Conservation (phyloP, 2,113 vertebrate species). For the Marmota monax region DNA sequence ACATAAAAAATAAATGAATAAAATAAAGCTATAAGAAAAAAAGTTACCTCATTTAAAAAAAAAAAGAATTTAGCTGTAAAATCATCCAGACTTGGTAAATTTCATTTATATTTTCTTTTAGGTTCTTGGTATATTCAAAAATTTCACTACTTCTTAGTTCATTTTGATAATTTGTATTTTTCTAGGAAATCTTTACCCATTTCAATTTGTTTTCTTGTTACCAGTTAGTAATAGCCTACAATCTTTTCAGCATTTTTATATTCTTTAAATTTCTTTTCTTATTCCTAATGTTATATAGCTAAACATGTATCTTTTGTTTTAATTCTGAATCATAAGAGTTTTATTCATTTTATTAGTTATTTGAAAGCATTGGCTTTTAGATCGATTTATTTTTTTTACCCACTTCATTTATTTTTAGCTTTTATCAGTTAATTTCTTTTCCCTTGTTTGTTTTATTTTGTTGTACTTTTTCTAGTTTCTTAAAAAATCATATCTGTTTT, state of each 20-base stretch:
- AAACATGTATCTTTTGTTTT: background rate
- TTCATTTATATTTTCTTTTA: background rate
- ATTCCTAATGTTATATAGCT: background rate
- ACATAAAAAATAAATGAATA: too few species aligned
- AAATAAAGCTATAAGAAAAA: too few species aligned
- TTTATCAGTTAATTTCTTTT: background rate
- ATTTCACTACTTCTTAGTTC: background rate
- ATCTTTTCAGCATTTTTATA: background rate
- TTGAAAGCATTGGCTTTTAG: background rate
- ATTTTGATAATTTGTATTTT: slow-evolving; percentile 24
- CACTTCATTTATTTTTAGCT: slow-evolving; percentile 1
- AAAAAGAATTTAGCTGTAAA: background rate
- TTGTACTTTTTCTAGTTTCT: background rate
- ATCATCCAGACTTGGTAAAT: background rate
- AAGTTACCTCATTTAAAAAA: too few species aligned
- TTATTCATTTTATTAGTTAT: slow-evolving; percentile 17
- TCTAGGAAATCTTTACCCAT: background rate
- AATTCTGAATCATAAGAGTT: background rate
- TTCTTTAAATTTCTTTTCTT: background rate
- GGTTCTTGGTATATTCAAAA: background rate
- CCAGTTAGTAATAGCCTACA: background rate
- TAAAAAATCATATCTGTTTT: background rate
- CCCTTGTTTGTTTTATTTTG: background rate
- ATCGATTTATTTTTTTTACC: background rate
- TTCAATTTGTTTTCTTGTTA: slow-evolving; percentile 4